Evolutionary conservation across 2,113 vertebrate species (phyloP).

Genomic region (Neotragus pygmaeus): DNA sequence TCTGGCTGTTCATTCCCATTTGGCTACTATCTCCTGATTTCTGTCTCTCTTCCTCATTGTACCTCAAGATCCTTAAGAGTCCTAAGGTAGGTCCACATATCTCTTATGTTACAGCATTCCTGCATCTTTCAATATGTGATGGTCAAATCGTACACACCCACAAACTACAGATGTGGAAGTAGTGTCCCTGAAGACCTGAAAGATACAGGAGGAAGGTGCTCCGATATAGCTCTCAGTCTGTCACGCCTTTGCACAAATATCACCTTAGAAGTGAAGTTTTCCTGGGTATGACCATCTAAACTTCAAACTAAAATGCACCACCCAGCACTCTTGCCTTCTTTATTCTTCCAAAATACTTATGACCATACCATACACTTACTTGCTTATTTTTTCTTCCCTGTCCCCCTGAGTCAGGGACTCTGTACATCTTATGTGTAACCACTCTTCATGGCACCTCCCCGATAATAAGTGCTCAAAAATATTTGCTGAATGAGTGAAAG

Average conservation of each 20-base stretch:
- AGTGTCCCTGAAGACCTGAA: not conserved
- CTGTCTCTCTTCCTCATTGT: not conserved
- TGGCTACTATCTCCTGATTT: not conserved
- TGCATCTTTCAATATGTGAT: fast-evolving
- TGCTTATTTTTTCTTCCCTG: not conserved
- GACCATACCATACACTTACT: fast-evolving
- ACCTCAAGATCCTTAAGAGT: not conserved
- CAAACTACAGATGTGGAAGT: fast-evolving
- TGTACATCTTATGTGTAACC: not conserved
- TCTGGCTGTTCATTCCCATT: not conserved
- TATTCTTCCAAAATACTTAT: not conserved
- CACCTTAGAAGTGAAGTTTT: not conserved
- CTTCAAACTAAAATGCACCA: fast-evolving
- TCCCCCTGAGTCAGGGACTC: not conserved
- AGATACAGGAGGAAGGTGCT: not conserved
- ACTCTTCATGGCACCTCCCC: not conserved
- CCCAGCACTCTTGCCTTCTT: not conserved
- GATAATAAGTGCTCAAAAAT: too few relatives aligned
- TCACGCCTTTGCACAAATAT: too few relatives aligned
- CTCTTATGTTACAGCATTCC: not conserved
- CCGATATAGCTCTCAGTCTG: fast-evolving
- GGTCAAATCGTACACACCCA: too few relatives aligned
- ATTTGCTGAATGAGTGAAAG: not conserved
- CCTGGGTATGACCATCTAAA: not conserved
- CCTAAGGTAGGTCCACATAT: not conserved